These are phyloP conservation scores for Scolopax mira DNA, from an alignment of 2,113 vertebrate genomes.

Conservation along the genomic window DNA sequence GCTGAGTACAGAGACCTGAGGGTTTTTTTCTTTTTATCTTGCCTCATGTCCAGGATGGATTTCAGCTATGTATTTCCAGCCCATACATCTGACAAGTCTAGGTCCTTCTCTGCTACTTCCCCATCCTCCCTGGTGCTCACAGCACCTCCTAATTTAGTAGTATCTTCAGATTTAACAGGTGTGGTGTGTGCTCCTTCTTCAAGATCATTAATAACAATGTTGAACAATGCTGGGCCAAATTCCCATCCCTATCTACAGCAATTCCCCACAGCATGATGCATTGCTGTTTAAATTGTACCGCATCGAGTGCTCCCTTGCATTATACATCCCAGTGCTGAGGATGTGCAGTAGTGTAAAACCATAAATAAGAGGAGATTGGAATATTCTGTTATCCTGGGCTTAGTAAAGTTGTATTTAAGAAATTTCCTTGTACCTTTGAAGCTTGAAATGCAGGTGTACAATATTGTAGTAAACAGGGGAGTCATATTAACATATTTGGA, in stretches of 20 bases:
- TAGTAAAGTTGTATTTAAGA: background rate
- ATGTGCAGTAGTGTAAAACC: background rate
- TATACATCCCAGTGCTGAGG: background rate
- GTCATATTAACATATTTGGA: background rate
- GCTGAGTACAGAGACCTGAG: background rate
- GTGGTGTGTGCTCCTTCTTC: background rate
- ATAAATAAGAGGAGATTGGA: background rate
- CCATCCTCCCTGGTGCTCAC: background rate
- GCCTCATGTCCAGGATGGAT: background rate
- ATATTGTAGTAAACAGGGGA: background rate
- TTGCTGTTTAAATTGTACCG: background rate
- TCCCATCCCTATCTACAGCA: background rate
- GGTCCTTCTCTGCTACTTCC: background rate
- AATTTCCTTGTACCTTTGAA: background rate
- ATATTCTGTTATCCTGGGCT: background rate
- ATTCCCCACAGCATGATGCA: background rate
- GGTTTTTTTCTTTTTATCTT: background rate
- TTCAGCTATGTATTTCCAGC: background rate
- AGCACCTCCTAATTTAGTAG: slow-evolving; percentile 19
- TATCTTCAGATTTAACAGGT: background rate
- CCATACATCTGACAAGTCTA: background rate
- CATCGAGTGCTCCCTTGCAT: background rate
- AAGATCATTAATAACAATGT: background rate
- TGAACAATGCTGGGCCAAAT: background rate
- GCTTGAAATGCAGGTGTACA: slow-evolving; percentile 16